A percentile compares a stretch with the other conserved stretches of the same genome.
phyloP scores from a whole-genome alignment of 53 echinoderm and acorn worm genomes.

The Holothuria leucospilota region DNA sequence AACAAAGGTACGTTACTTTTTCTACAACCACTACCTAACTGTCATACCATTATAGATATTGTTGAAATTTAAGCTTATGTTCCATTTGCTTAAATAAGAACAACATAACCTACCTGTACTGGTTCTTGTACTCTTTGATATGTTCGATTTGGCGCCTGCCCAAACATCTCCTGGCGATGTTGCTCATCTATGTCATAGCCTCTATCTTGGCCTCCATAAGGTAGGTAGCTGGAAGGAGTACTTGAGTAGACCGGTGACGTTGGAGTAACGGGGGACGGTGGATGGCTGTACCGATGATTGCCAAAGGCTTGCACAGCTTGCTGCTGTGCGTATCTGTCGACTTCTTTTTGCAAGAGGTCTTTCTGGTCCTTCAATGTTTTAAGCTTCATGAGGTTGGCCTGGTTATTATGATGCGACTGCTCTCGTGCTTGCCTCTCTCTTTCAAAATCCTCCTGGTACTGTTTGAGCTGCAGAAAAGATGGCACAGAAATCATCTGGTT shows the following conservation, averaged over 20 bases:
- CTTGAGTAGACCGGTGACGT: background rate
- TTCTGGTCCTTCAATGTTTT: background rate
- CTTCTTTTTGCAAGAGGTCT: background rate
- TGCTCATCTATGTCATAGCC: too few species aligned
- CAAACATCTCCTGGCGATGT: background rate
- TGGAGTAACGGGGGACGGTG: background rate
- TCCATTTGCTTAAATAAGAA: too few species aligned
- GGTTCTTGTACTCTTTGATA: background rate
- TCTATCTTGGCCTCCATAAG: background rate
- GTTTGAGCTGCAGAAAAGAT: constrained; percentile 10
- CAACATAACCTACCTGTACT: too few species aligned
- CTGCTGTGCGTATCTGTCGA: background rate
- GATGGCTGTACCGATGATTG: constrained; percentile 22
- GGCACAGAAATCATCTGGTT: too few species aligned
- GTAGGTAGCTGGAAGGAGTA: background rate
- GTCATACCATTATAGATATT: too few species aligned
- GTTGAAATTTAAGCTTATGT: too few species aligned
- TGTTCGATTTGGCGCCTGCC: background rate
- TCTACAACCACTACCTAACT: too few species aligned
- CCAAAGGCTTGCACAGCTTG: background rate
- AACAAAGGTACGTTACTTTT: too few species aligned
- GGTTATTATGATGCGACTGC: background rate
- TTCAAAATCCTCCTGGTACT: constrained; percentile 17
- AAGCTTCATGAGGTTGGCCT: background rate
- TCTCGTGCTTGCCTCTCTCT: constrained; percentile 18